Evolutionary conservation across 2,797 vertebrate genomes (phyloP).

Genomic region (Coracias cyanogaster): DNA sequence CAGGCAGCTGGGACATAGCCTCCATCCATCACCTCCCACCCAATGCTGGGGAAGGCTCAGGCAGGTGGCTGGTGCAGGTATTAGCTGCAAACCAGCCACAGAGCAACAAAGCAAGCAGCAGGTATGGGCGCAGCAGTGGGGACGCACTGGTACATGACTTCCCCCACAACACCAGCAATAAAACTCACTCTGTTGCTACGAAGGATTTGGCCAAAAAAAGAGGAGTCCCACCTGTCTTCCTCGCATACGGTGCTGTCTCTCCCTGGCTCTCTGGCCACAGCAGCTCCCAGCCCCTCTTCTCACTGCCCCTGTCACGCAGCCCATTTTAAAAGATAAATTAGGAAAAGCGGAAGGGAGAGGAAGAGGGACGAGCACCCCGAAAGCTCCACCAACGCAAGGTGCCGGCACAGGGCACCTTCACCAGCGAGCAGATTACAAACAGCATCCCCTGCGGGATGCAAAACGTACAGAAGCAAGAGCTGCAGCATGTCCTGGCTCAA

Average conservation of each 20-base stretch:
- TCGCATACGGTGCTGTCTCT: rapidly evolving
- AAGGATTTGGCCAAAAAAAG: not conserved
- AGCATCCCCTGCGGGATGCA: rapidly evolving
- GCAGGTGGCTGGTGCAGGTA: not conserved
- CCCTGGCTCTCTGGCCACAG: not conserved
- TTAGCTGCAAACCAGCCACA: not conserved
- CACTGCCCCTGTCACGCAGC: not conserved
- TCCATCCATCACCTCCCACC: not conserved
- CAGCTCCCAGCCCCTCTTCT: not conserved
- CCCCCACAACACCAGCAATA: not conserved
- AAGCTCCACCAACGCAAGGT: not conserved
- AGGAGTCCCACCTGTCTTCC: not conserved
- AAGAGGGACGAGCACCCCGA: not conserved
- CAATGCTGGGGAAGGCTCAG: not conserved
- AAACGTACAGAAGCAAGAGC: not conserved
- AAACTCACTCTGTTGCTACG: not conserved
- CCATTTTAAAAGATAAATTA: not conserved
- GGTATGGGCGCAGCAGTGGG: not conserved
- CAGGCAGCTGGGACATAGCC: rapidly evolving
- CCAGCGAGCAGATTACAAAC: rapidly evolving
- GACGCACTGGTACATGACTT: not conserved
- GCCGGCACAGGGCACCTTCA: rapidly evolving
- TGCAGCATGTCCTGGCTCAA: not conserved
- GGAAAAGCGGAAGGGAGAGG: not conserved
- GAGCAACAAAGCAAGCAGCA: not conserved